A percentile compares a stretch with the other conserved stretches of the same genome.
Conservation (phyloP, 2,888 invertebrate genomes). For the Trichacis sp. region DNA sequence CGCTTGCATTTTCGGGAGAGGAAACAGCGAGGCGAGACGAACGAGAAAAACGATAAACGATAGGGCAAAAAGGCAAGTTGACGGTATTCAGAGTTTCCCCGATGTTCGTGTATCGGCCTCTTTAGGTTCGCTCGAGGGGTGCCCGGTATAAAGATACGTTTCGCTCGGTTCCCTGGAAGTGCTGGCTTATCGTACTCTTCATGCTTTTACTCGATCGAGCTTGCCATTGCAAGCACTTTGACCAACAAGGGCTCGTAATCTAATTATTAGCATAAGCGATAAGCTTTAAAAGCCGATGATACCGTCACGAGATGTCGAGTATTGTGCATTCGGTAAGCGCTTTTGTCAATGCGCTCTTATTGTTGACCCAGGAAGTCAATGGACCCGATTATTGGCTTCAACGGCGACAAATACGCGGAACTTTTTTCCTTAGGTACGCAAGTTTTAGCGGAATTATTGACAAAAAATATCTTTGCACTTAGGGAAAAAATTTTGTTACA, state of each 20-base stretch:
- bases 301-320: slow-evolving; percentile 2
- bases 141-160: slow-evolving; percentile 28
- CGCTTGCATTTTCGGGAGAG: no score
- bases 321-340: slow-evolving; percentile 1
- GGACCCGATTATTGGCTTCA: no score
- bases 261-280: slow-evolving; percentile 16
- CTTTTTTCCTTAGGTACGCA: no score
- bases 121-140: slow-evolving; percentile 28
- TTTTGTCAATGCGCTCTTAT: neutral
- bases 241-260: slow-evolving; percentile 17
- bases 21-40: no score
- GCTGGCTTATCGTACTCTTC: slow-evolving; percentile 24
- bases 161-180: slow-evolving; percentile 28
- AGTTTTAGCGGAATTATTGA: no score
- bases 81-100: slow-evolving; percentile 5
- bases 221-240: slow-evolving; percentile 17
- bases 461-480: no score
- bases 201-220: slow-evolving; percentile 30
- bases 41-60: no score
- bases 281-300: slow-evolving; percentile 9
- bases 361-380: neutral
- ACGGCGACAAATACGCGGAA: no score
- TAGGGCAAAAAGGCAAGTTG: no score
- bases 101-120: slow-evolving; percentile 31
- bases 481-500: no score